Conservation (phyloP, 2,888 invertebrate species). For the Alloplasta piceator region DNA sequence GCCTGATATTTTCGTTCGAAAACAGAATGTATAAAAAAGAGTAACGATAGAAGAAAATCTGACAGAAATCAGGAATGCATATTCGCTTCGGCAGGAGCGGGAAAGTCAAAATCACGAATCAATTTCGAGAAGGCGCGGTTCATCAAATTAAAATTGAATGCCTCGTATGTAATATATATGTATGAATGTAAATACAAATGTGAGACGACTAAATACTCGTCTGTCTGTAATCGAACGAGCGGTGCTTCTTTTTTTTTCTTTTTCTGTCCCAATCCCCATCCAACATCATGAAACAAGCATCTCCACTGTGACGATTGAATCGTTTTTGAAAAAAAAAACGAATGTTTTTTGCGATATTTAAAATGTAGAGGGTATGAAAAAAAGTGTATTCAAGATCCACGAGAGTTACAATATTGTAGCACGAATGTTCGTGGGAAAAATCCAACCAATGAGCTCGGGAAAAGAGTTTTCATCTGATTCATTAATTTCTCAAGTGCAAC, state of each 20-base stretch:
- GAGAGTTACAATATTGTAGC: not conserved
- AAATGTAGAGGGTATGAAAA: slow-evolving; percentile 10
- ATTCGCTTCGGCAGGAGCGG: too few species aligned
- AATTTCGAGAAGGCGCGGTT: too few species aligned
- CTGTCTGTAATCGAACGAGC: slow-evolving; percentile 29
- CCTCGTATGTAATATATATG: too few species aligned
- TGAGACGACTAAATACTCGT: slow-evolving; percentile 46
- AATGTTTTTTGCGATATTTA: slow-evolving; percentile 1
- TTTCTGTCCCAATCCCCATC: not conserved
- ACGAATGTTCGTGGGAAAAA: slow-evolving; percentile 31
- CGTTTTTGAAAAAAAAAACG: not conserved
- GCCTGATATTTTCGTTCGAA: too few species aligned
- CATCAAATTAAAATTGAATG: too few species aligned
- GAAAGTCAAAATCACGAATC: too few species aligned
- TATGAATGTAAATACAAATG: too few species aligned
- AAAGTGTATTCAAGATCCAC: not conserved
- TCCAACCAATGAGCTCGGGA: slow-evolving; percentile 25
- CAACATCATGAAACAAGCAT: not conserved
- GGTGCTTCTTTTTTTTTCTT: not conserved
- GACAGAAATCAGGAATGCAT: too few species aligned
- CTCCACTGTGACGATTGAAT: slow-evolving; percentile 1
- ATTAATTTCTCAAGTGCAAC: slow-evolving; percentile 19
- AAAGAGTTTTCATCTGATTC: slow-evolving; percentile 41
- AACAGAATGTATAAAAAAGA: too few species aligned
- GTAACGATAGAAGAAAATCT: too few species aligned